Base-by-base conservation (phyloP, 2,888 invertebrate genomes). In the Pherbina coryleti region DNA sequence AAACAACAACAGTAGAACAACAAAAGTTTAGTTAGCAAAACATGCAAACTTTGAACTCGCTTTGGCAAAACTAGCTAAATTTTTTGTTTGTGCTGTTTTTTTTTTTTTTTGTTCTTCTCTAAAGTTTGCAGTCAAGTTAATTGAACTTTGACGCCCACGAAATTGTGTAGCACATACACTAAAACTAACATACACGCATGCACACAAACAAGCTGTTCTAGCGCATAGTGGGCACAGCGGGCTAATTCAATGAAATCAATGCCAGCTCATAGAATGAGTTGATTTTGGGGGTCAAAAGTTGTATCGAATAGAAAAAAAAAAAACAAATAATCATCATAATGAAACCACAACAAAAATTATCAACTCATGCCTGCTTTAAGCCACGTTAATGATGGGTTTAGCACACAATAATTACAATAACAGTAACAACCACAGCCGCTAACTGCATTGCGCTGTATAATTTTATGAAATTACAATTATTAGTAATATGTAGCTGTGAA, bases 1-100 rank as follows among this genome's bases (percentile, higher is more conserved):
- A 79, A 79, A 79, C 78, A 80, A 80, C 78, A 78, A 76, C 76
- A 80, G 79, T 80, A 78, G 78, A 74, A 78, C 77, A 80, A 80
- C 79, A 79, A 80, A 80, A 79, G 78, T 78, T 77, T 79, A 69
- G 78, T 78, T 55, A 62, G 25, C 28, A 67, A 66, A 28, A 14
- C 25, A 55, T 62, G 51, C 69, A 69, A 37, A 37, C 37, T 37
- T 37, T 37, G 8, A 37, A 37, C 44, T 25, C 11, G 44, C 34
- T 25, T 44, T 37, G 37, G 37, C 34, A 53, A 57, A 71, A 71
- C 31, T 55, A 34, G 55, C 66, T 8, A 8, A 8, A 37, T 37
- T 37, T 44, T 44, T 44, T 44, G 44, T 44, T 44, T 2, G 44
- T 14, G 44, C 44, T 3, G 14, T 44, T 57, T 71, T 71, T 57